phyloP scores from a whole-genome alignment of 2,888 invertebrate genomes.

The Petrolisthes cinctipes region DNA sequence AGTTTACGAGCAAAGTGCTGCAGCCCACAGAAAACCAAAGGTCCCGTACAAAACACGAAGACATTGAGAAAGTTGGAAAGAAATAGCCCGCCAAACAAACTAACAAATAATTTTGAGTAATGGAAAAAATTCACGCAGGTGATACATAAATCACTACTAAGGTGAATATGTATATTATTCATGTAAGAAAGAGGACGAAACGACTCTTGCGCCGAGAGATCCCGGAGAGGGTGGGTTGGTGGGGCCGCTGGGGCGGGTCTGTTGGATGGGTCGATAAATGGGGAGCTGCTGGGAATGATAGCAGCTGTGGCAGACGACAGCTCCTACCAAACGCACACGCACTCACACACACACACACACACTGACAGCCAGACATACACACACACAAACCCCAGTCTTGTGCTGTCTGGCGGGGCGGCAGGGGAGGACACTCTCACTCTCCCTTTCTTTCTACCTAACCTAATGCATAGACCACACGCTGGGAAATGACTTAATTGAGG shows the following conservation, averaged over 20 bases:
- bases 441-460: neutral
- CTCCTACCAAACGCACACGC: neutral
- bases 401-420: neutral
- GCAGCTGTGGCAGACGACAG: constrained; percentile 37
- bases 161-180: no score
- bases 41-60: no score
- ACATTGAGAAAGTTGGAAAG: no score
- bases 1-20: no score
- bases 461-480: neutral
- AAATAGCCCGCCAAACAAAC: no score
- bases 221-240: neutral
- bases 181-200: neutral
- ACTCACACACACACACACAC: neutral
- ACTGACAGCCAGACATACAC: no score
- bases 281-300: constrained; percentile 23
- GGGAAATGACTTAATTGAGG: neutral
- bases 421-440: neutral
- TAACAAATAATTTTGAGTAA: no score
- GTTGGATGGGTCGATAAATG: constrained; percentile 24
- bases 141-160: no score
- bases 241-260: neutral
- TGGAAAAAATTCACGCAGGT: no score
- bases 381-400: neutral
- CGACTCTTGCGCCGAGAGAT: neutral
- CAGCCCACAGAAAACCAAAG: no score